Evolutionary conservation across 2,888 invertebrate species (phyloP).

Genomic region (Craniophora ligustri): DNA sequence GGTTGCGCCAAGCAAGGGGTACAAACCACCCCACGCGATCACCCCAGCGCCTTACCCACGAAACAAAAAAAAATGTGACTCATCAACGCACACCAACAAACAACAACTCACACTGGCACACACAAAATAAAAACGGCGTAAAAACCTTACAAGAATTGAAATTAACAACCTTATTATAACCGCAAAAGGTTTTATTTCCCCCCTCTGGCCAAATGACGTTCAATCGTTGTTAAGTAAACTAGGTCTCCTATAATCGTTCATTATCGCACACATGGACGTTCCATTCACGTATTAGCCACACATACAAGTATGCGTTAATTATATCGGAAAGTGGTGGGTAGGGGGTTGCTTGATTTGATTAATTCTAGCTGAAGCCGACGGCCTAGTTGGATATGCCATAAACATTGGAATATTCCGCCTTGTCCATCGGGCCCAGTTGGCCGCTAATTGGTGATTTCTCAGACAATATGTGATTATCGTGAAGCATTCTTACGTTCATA

Average conservation of each 20-base stretch:
- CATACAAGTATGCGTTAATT: conserved; percentile 86
- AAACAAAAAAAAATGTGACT: conserved; percentile 90
- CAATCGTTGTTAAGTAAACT: conserved; percentile 75
- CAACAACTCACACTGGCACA: conserved; percentile 70
- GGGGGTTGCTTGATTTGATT: conserved; percentile 88
- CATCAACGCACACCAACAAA: conserved; percentile 87
- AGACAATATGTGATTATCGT: conserved; percentile 51
- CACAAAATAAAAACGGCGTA: conserved; percentile 67
- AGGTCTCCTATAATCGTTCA: conserved; percentile 87
- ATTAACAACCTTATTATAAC: conserved; percentile 77
- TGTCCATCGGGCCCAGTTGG: conserved; percentile 65
- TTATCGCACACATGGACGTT: conserved; percentile 83
- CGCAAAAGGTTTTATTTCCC: conserved; percentile 70
- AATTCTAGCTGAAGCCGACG: conserved; percentile 84
- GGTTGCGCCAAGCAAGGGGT: conserved; percentile 86
- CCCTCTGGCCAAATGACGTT: conserved; percentile 57
- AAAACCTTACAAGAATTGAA: conserved; percentile 64
- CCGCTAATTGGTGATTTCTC: conserved; percentile 72
- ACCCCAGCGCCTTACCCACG: conserved; percentile 87
- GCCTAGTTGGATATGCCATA: conserved; percentile 83
- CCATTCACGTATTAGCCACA: conserved; percentile 82
- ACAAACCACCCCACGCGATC: conserved; percentile 80
- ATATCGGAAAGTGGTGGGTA: conserved; percentile 88
- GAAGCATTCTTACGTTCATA: conserved; percentile 49
- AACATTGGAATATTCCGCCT: conserved; percentile 83